These are phyloP conservation scores for Calephelis nemesis DNA, from an alignment of 1,140 invertebrate genomes.

Conservation along the genomic window DNA sequence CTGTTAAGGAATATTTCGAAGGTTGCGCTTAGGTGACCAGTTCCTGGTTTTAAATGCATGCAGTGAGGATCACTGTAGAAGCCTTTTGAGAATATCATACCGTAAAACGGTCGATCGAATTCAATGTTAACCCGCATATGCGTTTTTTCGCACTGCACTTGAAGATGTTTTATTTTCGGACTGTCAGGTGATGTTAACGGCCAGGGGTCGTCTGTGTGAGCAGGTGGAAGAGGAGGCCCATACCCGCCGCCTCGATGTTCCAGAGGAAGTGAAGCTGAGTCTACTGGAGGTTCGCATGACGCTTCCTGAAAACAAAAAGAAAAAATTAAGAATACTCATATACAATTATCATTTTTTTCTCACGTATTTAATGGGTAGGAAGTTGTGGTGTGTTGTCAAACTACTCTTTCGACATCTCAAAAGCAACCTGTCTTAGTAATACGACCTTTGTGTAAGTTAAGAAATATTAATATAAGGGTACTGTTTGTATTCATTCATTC, in stretches of 20 bases:
- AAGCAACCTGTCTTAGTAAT: too few species aligned
- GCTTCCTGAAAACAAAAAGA: slow-evolving; percentile 82
- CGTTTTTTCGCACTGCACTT: slow-evolving; percentile 97
- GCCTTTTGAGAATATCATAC: slow-evolving; percentile 97
- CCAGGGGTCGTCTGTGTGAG: slow-evolving; percentile 87
- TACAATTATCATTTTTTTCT: background rate
- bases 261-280: slow-evolving; percentile 88
- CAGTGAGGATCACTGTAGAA: slow-evolving; percentile 95
- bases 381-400: background rate
- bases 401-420: too few species aligned
- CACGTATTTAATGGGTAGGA: background rate
- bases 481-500: too few species aligned
- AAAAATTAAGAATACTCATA: slow-evolving; percentile 19
- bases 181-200: slow-evolving; percentile 90
- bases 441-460: too few species aligned
- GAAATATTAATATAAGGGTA: too few species aligned
- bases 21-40: slow-evolving; percentile 92
- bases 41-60: slow-evolving; percentile 93
- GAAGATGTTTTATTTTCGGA: slow-evolving; percentile 93
- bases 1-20: slow-evolving; percentile 95
- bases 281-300: slow-evolving; percentile 86
- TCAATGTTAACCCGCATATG: slow-evolving; percentile 97
- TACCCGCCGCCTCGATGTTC: slow-evolving; percentile 86
- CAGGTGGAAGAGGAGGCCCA: slow-evolving; percentile 83
- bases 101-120: slow-evolving; percentile 96